Evolutionary conservation across 2,797 vertebrate genomes (phyloP).

Genomic region (Aselliscus stoliczkanus): DNA sequence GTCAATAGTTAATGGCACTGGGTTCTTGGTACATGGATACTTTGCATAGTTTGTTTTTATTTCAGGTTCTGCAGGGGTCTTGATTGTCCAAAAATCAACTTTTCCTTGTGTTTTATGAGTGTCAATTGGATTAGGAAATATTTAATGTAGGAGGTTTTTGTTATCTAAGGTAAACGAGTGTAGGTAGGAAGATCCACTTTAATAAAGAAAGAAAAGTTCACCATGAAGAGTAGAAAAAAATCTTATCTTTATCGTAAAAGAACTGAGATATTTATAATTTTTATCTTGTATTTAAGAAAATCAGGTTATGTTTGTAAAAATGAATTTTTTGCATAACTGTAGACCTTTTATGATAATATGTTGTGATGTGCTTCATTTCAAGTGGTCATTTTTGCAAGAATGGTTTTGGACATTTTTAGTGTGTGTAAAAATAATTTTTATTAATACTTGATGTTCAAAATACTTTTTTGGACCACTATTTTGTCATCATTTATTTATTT

Average conservation of each 20-base stretch:
- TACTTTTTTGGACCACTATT: background rate
- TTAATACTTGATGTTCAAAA: background rate
- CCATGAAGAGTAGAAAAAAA: background rate
- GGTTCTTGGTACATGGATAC: background rate
- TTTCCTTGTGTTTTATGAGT: background rate
- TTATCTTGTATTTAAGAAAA: background rate
- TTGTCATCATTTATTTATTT: background rate
- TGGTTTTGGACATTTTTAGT: background rate
- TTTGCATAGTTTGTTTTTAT: background rate
- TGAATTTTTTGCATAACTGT: background rate
- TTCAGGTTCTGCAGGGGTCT: background rate
- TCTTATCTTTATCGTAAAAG: background rate
- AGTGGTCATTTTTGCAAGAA: background rate
- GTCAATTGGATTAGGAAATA: background rate
- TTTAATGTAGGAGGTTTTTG: background rate
- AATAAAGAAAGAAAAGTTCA: background rate
- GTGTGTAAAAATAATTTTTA: background rate
- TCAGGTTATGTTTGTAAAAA: background rate
- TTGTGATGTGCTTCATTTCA: background rate
- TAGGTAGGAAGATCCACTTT: background rate
- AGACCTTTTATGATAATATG: background rate
- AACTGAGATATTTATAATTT: background rate
- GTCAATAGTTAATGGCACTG: background rate
- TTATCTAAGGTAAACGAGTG: background rate
- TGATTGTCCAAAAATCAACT: background rate